phyloP scores from a whole-genome alignment of 2,113 vertebrate species.

The Apodemus sylvaticus region DNA sequence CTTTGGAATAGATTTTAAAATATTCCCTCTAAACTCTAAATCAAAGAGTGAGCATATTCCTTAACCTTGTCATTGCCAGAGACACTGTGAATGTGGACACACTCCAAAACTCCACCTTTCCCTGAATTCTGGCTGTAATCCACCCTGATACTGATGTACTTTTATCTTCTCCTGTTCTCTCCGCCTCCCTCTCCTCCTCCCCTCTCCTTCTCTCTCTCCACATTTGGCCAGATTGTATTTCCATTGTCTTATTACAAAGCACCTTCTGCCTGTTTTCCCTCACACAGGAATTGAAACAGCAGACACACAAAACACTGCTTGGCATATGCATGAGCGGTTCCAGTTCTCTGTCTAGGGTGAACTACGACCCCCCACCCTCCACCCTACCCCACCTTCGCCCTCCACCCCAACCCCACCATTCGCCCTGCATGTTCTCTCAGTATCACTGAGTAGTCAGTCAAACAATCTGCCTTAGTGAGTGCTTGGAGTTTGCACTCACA shows the following conservation, averaged over 20 bases:
- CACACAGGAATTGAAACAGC: neutral
- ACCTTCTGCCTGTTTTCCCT: neutral
- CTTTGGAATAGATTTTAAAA: neutral
- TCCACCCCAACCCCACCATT: no score
- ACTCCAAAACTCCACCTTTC: neutral
- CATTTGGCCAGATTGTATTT: neutral
- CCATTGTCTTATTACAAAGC: neutral
- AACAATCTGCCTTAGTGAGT: rapidly evolving
- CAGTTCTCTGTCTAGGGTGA: neutral
- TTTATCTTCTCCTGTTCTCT: neutral
- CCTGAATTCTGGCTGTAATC: neutral
- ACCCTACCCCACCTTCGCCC: no score
- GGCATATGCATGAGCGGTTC: rapidly evolving
- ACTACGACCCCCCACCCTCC: neutral
- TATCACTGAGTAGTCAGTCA: neutral
- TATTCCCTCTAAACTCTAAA: neutral
- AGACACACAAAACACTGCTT: neutral
- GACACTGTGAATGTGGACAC: neutral
- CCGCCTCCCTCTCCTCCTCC: neutral
- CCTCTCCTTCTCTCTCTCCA: neutral
- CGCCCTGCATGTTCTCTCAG: neutral
- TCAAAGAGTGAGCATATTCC: neutral
- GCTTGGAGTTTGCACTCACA: neutral
- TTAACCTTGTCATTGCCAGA: neutral
- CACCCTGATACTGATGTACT: no score